Evolutionary conservation across 2,888 invertebrate species (phyloP).

Genomic region (Cephus spinipes): DNA sequence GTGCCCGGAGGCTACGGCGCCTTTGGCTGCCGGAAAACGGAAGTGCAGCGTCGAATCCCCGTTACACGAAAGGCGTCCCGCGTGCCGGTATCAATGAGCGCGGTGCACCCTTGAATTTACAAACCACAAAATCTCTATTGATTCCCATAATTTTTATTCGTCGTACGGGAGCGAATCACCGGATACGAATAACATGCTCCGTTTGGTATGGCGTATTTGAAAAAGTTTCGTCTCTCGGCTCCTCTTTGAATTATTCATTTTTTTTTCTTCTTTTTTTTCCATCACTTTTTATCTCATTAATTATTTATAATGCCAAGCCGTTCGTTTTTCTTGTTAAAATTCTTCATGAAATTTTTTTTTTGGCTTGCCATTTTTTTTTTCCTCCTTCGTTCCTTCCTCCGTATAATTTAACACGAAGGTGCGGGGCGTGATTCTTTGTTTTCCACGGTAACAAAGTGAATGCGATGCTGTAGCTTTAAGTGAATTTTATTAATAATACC

Average conservation of each 20-base stretch:
- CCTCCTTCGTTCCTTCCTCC: neutral
- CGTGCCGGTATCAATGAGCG: conserved; percentile 17
- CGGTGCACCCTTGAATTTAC: neutral
- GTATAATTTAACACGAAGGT: neutral
- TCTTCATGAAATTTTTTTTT: neutral
- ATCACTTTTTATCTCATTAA: neutral
- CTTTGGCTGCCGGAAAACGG: conserved; percentile 52
- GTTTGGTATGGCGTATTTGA: neutral
- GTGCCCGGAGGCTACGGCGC: conserved; percentile 34
- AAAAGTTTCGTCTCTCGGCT: neutral
- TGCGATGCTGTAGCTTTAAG: neutral
- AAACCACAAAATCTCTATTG: neutral
- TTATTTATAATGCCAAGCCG: neutral
- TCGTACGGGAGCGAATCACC: neutral
- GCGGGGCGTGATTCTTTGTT: neutral
- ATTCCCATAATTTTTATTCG: neutral
- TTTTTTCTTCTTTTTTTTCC: neutral
- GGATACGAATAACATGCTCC: neutral
- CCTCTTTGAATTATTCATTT: neutral
- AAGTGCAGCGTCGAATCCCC: conserved; percentile 35
- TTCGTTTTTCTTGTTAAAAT: neutral
- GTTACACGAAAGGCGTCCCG: conserved; percentile 27
- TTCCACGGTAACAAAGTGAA: neutral
- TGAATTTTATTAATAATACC: neutral
- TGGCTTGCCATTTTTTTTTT: neutral